phyloP scores from a whole-genome alignment of 2,113 vertebrate genomes.

The Hydrochoerus hydrochaeris region DNA sequence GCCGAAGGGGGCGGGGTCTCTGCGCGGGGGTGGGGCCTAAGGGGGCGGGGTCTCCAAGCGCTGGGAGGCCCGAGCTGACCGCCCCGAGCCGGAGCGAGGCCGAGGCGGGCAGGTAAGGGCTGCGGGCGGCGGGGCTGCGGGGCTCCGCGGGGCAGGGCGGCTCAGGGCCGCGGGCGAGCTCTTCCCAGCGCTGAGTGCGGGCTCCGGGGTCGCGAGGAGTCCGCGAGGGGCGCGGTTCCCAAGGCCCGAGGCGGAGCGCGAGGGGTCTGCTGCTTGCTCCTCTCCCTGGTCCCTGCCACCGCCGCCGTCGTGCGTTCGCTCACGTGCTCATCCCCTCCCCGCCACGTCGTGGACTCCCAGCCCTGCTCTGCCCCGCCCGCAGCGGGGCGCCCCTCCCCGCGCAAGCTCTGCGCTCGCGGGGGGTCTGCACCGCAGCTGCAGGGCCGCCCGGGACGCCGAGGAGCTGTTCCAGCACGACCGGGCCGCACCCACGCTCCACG shows the following conservation, averaged over 20 bases:
- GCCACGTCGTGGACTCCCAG: neutral
- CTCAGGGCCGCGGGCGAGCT: neutral
- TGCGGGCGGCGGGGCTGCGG: neutral
- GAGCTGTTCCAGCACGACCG: slow-evolving; percentile 69
- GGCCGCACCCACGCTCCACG: slow-evolving; percentile 50
- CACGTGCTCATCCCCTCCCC: neutral
- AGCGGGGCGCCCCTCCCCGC: neutral
- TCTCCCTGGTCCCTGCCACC: neutral
- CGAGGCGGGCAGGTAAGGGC: slow-evolving; percentile 66
- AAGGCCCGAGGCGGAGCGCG: neutral
- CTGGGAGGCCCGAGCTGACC: neutral
- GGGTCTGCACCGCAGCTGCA: neutral
- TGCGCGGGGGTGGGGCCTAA: neutral
- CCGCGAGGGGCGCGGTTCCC: too few relatives aligned
- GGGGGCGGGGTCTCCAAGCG: neutral
- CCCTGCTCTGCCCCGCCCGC: neutral
- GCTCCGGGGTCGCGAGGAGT: neutral
- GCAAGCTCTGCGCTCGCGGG: neutral
- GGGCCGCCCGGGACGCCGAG: slow-evolving; percentile 35
- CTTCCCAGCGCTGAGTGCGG: neutral
- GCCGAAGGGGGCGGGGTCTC: slow-evolving; percentile 69
- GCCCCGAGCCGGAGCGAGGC: neutral
- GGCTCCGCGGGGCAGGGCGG: neutral
- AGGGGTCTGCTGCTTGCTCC: neutral
- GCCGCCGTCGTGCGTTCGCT: neutral